Evolutionary conservation across 2,888 invertebrate species (phyloP).

Genomic region (Balanococcus diminutus): DNA sequence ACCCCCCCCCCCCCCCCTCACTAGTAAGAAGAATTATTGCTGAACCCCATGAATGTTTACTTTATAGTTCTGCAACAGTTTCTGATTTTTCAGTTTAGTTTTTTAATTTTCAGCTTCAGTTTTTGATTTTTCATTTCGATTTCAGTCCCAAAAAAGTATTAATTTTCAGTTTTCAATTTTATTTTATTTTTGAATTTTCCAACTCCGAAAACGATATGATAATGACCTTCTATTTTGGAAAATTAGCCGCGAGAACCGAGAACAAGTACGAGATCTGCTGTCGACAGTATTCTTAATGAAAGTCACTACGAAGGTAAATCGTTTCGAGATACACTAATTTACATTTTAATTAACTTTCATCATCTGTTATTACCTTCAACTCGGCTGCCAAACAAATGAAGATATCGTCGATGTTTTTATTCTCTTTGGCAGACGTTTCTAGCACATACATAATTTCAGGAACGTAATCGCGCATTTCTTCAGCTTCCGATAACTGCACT

Average conservation of each 20-base stretch:
- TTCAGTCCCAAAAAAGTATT: too few species aligned
- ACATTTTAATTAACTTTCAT: slow-evolving; percentile 23
- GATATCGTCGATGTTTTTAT: slow-evolving; percentile 87
- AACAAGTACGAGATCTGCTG: neutral
- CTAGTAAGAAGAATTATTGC: too few species aligned
- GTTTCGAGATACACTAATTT: neutral
- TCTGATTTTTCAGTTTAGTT: too few species aligned
- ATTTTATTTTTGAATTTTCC: too few species aligned
- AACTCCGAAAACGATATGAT: too few species aligned
- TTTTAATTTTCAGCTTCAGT: too few species aligned
- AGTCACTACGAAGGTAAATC: neutral
- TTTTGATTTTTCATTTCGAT: too few species aligned
- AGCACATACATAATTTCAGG: slow-evolving; percentile 85
- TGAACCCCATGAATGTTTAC: too few species aligned
- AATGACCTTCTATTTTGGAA: too few species aligned
- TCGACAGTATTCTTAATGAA: neutral
- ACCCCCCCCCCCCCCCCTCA: too few species aligned
- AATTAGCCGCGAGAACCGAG: neutral
- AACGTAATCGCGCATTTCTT: slow-evolving; percentile 82
- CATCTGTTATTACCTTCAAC: slow-evolving; percentile 71
- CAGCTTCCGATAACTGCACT: slow-evolving; percentile 84
- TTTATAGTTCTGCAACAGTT: too few species aligned
- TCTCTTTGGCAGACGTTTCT: slow-evolving; percentile 90
- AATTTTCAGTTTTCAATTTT: too few species aligned
- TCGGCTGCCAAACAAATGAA: slow-evolving; percentile 86